phyloP scores from a whole-genome alignment of 1,140 invertebrate genomes.

The Eufriesea mexicana region DNA sequence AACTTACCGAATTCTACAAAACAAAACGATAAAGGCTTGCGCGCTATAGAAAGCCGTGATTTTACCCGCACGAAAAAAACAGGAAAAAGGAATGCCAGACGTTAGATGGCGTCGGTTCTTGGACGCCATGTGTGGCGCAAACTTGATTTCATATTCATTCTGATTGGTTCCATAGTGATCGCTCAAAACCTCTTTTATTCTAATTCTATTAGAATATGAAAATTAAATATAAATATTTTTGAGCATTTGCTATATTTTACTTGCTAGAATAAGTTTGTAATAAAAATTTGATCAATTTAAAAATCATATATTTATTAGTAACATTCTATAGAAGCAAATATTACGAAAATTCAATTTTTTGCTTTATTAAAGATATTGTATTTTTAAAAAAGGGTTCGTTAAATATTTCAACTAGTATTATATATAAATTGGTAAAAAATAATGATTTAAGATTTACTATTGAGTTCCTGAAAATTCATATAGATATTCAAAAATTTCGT shows the following conservation, averaged over 20 bases:
- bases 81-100: conserved; percentile 79
- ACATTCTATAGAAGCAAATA: neutral
- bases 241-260: neutral
- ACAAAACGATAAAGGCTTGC: conserved; percentile 64
- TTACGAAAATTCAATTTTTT: neutral
- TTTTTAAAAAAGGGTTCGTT: neutral
- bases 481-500: neutral
- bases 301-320: neutral
- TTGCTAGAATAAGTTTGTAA: neutral
- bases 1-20: conserved; percentile 58
- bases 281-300: neutral
- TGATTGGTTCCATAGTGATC: conserved; percentile 34
- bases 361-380: neutral
- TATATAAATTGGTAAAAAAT: neutral
- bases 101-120: conserved; percentile 82
- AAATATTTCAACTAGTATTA: neutral
- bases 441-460: neutral
- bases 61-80: conserved; percentile 73
- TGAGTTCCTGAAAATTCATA: neutral
- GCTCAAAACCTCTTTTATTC: conserved; percentile 25
- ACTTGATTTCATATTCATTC: conserved; percentile 41
- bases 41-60: conserved; percentile 69
- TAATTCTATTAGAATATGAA: conserved; percentile 21
- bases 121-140: conserved; percentile 77
- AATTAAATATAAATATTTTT: neutral